phyloP scores from a whole-genome alignment of 53 echinoderm and acorn worm species.

The Paelopatides confundens region DNA sequence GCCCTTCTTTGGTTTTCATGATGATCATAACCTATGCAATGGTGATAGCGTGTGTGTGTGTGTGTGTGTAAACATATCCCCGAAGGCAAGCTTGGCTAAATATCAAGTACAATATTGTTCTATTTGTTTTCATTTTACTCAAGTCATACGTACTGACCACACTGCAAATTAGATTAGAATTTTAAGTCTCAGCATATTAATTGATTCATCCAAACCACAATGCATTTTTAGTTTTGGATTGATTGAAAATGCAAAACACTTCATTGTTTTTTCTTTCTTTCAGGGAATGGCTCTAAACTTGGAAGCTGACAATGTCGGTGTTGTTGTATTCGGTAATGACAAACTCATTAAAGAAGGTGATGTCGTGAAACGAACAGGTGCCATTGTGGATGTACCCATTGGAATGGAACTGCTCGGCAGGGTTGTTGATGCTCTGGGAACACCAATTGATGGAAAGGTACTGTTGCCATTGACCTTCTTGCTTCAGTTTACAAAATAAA shows the following conservation, averaged over 20 bases:
- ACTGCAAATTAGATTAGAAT: too few relatives aligned
- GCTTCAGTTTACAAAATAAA: too few relatives aligned
- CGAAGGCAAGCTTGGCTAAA: too few relatives aligned
- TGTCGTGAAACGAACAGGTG: conserved; percentile 97
- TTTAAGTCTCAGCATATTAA: too few relatives aligned
- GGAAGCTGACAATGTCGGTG: conserved; percentile 99
- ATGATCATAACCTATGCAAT: too few relatives aligned
- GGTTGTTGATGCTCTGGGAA: conserved; percentile 97
- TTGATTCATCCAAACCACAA: too few relatives aligned
- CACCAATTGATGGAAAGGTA: conserved; percentile 79
- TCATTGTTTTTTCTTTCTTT: background rate
- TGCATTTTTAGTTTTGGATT: background rate
- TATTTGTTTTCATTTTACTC: too few relatives aligned
- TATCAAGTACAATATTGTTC: too few relatives aligned
- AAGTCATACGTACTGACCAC: too few relatives aligned
- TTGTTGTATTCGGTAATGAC: conserved; percentile 99
- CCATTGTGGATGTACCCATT: conserved; percentile 98
- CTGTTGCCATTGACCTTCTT: background rate
- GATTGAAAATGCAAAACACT: background rate
- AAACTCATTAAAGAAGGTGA: conserved; percentile 99
- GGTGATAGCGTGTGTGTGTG: too few relatives aligned
- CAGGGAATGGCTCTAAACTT: conserved; percentile 99
- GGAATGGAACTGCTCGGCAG: conserved; percentile 89
- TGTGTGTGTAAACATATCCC: too few relatives aligned
- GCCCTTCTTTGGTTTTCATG: too few relatives aligned